phyloP scores from a whole-genome alignment of 2,113 vertebrate genomes.

The Theristicus caerulescens region DNA sequence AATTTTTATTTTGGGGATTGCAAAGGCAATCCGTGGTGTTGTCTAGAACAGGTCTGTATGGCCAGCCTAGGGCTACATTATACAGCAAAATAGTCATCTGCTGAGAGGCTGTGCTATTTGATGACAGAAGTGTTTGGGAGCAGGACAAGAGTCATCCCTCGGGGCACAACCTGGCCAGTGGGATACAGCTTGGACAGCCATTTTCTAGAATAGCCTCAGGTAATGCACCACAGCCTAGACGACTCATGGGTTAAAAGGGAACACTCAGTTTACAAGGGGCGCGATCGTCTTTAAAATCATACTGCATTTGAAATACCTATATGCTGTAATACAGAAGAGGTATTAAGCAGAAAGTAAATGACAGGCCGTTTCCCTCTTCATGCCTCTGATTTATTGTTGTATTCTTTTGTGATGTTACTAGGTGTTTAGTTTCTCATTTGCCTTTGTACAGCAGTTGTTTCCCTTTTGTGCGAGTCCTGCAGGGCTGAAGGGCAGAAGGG shows the following conservation, averaged over 20 bases:
- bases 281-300: not conserved
- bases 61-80: not conserved
- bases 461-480: not conserved
- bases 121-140: not conserved
- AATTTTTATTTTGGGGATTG: not conserved
- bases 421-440: not conserved
- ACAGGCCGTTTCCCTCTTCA: not conserved
- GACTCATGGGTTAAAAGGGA: not conserved
- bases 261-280: not conserved
- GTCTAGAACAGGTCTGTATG: not conserved
- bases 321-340: not conserved
- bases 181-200: not conserved
- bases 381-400: not conserved
- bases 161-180: not conserved
- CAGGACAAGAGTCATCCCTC: not conserved
- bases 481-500: not conserved
- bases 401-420: not conserved
- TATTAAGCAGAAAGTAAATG: not conserved
- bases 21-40: not conserved
- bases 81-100: not conserved
- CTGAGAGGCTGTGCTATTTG: not conserved
- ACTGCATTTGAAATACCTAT: not conserved
- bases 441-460: not conserved
- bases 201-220: not conserved
- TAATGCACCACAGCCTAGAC: not conserved